Conservation (phyloP, 2,113 vertebrate species). For the Phalacrocorax aristotelis region DNA sequence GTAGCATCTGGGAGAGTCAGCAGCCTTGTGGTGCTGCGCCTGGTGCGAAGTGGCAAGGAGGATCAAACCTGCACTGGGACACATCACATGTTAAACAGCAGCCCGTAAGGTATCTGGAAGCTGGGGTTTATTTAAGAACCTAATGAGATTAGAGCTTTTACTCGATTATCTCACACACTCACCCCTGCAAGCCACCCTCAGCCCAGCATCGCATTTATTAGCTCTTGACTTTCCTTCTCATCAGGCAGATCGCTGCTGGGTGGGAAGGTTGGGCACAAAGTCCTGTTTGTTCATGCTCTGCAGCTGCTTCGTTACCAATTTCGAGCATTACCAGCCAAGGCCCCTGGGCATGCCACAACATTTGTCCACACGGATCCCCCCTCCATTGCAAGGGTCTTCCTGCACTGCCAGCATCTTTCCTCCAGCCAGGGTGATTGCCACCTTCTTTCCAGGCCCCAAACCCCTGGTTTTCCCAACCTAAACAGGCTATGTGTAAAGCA, state of each 20-base stretch:
- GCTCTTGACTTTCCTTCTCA: background rate
- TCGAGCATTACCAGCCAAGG: background rate
- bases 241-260: background rate
- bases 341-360: background rate
- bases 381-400: background rate
- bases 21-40: background rate
- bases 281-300: background rate
- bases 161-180: background rate
- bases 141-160: background rate
- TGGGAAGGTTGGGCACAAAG: background rate
- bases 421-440: background rate
- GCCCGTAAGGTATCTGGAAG: accelerated
- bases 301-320: background rate
- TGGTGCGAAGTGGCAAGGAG: background rate
- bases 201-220: background rate
- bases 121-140: background rate
- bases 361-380: accelerated
- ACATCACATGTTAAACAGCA: background rate
- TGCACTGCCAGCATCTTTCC: background rate
- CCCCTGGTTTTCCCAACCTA: background rate
- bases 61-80: background rate
- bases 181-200: background rate
- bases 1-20: background rate
- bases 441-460: background rate
- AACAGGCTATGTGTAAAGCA: background rate